Evolutionary conservation across 2,797 vertebrate genomes (phyloP), one percentile per base, ranked within the genome.

Genomic region (Dendrocincla tyrannina): DNA sequence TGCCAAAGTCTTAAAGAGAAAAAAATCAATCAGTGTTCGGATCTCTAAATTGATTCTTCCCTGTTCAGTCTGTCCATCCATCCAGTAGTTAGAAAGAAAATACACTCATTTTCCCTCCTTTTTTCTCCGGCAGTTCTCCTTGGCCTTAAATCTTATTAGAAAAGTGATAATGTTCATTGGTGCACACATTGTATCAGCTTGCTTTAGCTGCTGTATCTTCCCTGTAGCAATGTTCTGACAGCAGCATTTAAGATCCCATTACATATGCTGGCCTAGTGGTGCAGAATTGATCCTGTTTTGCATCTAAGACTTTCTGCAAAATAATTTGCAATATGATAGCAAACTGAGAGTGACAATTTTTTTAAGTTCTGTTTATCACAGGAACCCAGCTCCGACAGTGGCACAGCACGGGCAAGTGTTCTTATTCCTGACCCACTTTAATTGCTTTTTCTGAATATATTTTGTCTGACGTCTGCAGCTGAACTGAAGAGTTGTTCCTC

Each of bases 371-470:
- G 10, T 88, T 87, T 93, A 67, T 85, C 49, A 50, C 39, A 64
- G 55, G 37, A 83, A 19, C 12, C 13, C 50, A 55, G 35, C 47
- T 82, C 46, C 4, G 5, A 35, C 32, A 62, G 42, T 30, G 76
- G 42, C 56, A 20, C 52, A 73, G 62, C 56, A n/a, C 25, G 64
- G 75, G 42, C 27, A 77, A 46, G 19, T 63, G 39, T 17, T 87
- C 88, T 85, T 67, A 82, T 93, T 92, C 60, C 68, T 84, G n/a
- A 89, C 16, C 33, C 50, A 85, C 6, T 73, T 83, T 84, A 77
- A 66, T 89, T 84, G 32, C 3, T 25, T 50, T 4, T 77, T 85
- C 81, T 55, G 7, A 44, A 41, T 56, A 50, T 76, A 19, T 82
- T 87, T 87, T 81, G 58, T n/a, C 44, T 64, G 20, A 9, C 35